Base-by-base conservation (phyloP, 1,140 invertebrate species). In the Musca vetustissima region DNA sequence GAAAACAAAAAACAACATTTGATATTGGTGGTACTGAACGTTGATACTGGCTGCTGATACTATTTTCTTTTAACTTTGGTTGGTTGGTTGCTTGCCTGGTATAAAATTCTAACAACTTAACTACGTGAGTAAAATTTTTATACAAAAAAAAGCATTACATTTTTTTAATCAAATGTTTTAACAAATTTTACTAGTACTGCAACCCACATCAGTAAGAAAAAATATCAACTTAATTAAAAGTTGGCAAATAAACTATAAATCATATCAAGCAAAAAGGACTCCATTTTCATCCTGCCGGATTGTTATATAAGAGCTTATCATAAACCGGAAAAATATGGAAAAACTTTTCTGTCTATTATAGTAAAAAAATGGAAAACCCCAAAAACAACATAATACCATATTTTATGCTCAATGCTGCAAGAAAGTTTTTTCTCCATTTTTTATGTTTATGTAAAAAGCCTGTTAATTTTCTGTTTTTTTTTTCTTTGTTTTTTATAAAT, bases 61-160 rank as follows among this genome's bases (percentile, higher is more conserved):
- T n/a, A 11, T 43, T 43, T 13, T 43, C 36, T 13, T 43, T 43
- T 13, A 43, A 8, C 13, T 43, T 28, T 28, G 3, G 3, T 28
- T 28, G 8, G n/a, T n/a, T 32, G 11, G 36, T 43, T 43, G 64
- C 48, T 61, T 28, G 28, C n/a, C n/a, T 61, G 32, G 57, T 19
- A 43, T 61, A 61, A 43, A 61, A 61, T 61, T 61, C 28, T 61
- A 61, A 61, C 57, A 61, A 43, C 57, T 61, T 32, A 48, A 49
- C 52, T 67, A 67, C 66, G 66, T 67, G 66, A 67, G 66, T 55
- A 55, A 67, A 67, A 67, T 67, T 67, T n/a, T 67, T 28, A n/a
- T 55, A 67, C 48, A 21, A 22, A 50, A 66, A 6, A 43, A 49
- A 24, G 8, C 28, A 17, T 28, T 59, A 28, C 2, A 59, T 32